These are phyloP conservation scores for Diabrotica balteata DNA, from an alignment of 2,888 invertebrate species.

Conservation along the genomic window DNA sequence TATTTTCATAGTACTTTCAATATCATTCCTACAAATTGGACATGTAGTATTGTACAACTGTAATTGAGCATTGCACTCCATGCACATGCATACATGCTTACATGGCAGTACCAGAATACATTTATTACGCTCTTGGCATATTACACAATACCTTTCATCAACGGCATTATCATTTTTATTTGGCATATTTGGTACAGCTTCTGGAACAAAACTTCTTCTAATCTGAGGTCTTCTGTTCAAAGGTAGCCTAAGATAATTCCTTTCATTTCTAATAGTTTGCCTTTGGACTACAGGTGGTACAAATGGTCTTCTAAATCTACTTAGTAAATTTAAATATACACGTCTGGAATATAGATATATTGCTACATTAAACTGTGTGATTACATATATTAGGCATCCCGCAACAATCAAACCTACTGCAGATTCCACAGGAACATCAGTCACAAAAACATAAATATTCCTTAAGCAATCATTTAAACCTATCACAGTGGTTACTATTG, in stretches of 20 bases:
- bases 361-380: constrained; percentile 47
- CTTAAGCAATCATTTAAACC: constrained; percentile 25
- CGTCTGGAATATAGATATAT: constrained; percentile 30
- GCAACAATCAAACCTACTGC: constrained; percentile 46
- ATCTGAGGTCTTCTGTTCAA: constrained; percentile 8
- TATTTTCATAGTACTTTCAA: constrained; percentile 65
- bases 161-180: not conserved
- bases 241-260: not conserved
- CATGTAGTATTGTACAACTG: constrained; percentile 62
- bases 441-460: constrained; percentile 43
- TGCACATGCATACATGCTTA: constrained; percentile 65
- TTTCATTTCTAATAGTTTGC: not conserved
- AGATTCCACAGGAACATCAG: constrained; percentile 53
- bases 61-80: constrained; percentile 63
- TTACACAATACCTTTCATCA: constrained; percentile 62
- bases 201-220: constrained; percentile 10
- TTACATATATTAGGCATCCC: constrained; percentile 46
- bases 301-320: constrained; percentile 18
- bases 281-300: not conserved
- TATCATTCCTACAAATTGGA: constrained; percentile 65
- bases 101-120: constrained; percentile 66
- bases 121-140: constrained; percentile 66
- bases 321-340: constrained; percentile 16
- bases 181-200: constrained; percentile 12
- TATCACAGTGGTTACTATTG: constrained; percentile 23